A percentile compares a stretch with the other conserved stretches of the same genome.
These are phyloP conservation scores for Adrianichthys oophorus DNA, from an alignment of 2,797 vertebrate genomes.

Conservation along the genomic window DNA sequence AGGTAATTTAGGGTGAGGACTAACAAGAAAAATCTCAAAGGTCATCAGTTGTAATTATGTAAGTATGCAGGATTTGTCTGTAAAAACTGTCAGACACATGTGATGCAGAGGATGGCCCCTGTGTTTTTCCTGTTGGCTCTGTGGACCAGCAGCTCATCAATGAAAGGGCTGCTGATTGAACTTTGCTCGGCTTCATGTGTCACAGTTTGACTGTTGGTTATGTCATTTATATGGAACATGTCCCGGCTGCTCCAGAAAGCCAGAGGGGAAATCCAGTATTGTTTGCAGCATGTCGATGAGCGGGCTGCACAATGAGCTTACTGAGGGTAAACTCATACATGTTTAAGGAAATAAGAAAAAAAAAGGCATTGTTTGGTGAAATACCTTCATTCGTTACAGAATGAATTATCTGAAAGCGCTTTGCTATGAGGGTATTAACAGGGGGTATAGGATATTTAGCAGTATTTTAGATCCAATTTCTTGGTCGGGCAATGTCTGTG, in stretches of 20 bases:
- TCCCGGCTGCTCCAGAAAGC: slow-evolving; percentile 19
- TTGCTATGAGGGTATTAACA: too few relatives aligned
- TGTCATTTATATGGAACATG: slow-evolving; percentile 32
- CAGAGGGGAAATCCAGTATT: slow-evolving; percentile 35
- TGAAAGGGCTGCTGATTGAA: slow-evolving; percentile 45
- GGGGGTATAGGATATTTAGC: too few relatives aligned
- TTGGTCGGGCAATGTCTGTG: too few relatives aligned
- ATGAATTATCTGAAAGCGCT: too few relatives aligned
- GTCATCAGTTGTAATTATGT: slow-evolving; percentile 28
- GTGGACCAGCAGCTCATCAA: slow-evolving; percentile 14
- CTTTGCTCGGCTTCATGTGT: slow-evolving; percentile 14
- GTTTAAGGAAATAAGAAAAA: not conserved
- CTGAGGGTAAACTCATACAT: slow-evolving; percentile 4
- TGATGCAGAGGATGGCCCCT: slow-evolving; percentile 13
- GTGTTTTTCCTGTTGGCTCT: slow-evolving; percentile 4
- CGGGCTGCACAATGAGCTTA: slow-evolving; percentile 13
- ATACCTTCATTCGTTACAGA: not conserved
- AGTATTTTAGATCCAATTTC: too few relatives aligned
- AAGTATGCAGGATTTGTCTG: slow-evolving; percentile 1
- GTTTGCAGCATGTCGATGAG: slow-evolving; percentile 36
- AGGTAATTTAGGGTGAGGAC: too few relatives aligned
- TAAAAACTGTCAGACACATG: slow-evolving; percentile 21
- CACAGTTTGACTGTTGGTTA: slow-evolving; percentile 35
- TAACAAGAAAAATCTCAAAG: slow-evolving; percentile 5
- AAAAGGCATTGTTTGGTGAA: not conserved